Percentiles rank a stretch among this genome's conserved stretches.
Conservation (phyloP, 2,113 vertebrate species). For the Istiophorus platypterus region DNA sequence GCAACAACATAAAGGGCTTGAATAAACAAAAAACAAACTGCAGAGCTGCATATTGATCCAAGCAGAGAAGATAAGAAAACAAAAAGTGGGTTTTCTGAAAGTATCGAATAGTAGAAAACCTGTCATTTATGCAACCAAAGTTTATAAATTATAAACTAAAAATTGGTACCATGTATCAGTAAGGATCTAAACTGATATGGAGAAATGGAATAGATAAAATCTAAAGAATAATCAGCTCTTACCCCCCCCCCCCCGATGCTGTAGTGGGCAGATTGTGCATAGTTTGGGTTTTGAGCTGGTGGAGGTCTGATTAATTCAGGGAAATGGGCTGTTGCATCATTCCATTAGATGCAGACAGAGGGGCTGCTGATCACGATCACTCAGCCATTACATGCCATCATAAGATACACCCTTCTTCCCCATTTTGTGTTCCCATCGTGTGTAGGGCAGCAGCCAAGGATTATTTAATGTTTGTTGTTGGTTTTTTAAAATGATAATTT, state of each 20-base stretch:
- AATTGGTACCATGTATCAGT: neutral
- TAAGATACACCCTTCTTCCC: conserved; percentile 30
- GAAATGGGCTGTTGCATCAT: conserved; percentile 21
- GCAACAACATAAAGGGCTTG: neutral
- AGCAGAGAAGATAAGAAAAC: neutral
- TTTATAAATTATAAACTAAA: neutral
- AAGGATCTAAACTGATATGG: neutral
- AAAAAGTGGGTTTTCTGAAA: neutral
- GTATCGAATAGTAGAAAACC: neutral
- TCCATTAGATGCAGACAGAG: conserved; percentile 32
- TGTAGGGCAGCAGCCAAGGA: neutral
- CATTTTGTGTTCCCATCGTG: conserved; percentile 14
- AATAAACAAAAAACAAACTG: neutral
- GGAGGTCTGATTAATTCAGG: conserved; percentile 12
- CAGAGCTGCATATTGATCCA: neutral
- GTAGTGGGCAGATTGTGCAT: neutral
- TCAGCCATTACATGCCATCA: conserved; percentile 39
- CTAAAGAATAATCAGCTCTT: neutral
- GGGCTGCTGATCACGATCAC: conserved; percentile 23
- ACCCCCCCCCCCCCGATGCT: neutral
- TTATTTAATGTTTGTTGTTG: neutral
- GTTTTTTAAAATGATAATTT: neutral
- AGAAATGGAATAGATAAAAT: neutral
- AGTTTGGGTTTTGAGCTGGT: conserved; percentile 34
- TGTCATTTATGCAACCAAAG: neutral